Base-by-base conservation (phyloP, 2,113 vertebrate genomes). In the rat (Rattus norvegicus) region DNA sequence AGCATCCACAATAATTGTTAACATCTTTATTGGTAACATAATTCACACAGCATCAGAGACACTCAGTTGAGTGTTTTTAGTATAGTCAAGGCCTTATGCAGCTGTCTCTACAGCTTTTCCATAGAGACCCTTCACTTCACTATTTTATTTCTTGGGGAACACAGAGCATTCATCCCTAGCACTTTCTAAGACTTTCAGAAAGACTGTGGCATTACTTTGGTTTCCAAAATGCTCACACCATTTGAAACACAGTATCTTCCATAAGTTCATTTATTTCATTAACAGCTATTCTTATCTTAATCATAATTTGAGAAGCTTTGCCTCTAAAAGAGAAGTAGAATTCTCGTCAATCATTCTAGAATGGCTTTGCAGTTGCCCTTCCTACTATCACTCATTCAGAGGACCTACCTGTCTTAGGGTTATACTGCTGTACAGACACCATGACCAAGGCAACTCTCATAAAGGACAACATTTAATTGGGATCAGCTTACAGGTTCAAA, bases 1-100 rank as follows among this genome's bases (percentile, higher is more conserved):
- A 77, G 90, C 61, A 39, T 43, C 77, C 39, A 39, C 67, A 77
- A 61, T 65, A 13, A 91, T 89, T 52, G 65, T 93, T n/a, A 95
- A 63, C 33, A 54, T 36, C 10, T 89, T 93, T 72, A 67, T 52
- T 95, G 65, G 86, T 89, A 86, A 83, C 1, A 4, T 39, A 94
- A 69, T 75, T 70, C 19, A 72, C 47, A 88, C 54, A 59, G 39
- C 83, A 84, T 49, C 70, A 75, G 91, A 67, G 49, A 76, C 3
- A 70, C 22, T 54, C 72, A 90, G 39, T 61, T 88, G 17, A 52
- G 49, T 80, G 36, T 2, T 6, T 39, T 65, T 70, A 81, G 54
- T 56, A n/a, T 19, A 59, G 69, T 88, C 59, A 73, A 0, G 33
- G 30, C 83, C 12, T n/a, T 90, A 33, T 63, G 43, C 20, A 59